Percentiles rank a stretch among this genome's conserved stretches.
phyloP scores from a whole-genome alignment of 2,797 vertebrate genomes.

The Gouania willdenowi region DNA sequence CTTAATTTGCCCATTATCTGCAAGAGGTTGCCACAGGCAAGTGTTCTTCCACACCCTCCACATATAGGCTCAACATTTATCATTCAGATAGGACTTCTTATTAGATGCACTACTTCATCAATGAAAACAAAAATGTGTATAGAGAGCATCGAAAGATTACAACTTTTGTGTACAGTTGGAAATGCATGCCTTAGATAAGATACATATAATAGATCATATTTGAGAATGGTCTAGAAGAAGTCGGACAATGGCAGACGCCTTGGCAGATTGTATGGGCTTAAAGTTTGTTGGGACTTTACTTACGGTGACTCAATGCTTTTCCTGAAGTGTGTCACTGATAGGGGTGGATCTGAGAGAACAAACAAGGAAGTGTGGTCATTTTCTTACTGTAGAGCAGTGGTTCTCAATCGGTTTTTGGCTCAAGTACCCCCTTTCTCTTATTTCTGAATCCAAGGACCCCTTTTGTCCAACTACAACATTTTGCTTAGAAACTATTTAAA shows the following conservation, averaged over 20 bases:
- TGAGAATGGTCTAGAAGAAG: conserved; percentile 26
- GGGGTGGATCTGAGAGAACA: conserved; percentile 88
- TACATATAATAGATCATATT: background rate
- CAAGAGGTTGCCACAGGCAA: conserved; percentile 48
- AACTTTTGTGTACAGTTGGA: background rate
- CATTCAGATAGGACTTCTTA: background rate
- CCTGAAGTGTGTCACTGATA: conserved; percentile 99
- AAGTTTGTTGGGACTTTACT: conserved; percentile 73
- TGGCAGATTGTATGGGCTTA: too few relatives aligned
- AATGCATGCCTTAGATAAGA: background rate
- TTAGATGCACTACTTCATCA: background rate
- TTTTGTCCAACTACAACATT: too few relatives aligned
- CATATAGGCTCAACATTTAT: background rate
- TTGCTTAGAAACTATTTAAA: too few relatives aligned
- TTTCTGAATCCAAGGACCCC: too few relatives aligned
- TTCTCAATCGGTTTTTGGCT: too few relatives aligned
- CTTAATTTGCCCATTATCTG: conserved; percentile 42
- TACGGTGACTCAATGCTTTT: conserved; percentile 99
- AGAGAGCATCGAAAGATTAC: background rate
- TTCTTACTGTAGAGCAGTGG: too few relatives aligned
- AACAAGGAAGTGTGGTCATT: too few relatives aligned
- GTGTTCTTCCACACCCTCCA: conserved; percentile 26
- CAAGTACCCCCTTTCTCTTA: too few relatives aligned
- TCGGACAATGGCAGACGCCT: conserved; percentile 33
- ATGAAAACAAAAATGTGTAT: background rate